Evolutionary conservation across 2,797 vertebrate species (phyloP), one percentile per base, ranked within the genome.

Genomic region (Bothrops alternatus): DNA sequence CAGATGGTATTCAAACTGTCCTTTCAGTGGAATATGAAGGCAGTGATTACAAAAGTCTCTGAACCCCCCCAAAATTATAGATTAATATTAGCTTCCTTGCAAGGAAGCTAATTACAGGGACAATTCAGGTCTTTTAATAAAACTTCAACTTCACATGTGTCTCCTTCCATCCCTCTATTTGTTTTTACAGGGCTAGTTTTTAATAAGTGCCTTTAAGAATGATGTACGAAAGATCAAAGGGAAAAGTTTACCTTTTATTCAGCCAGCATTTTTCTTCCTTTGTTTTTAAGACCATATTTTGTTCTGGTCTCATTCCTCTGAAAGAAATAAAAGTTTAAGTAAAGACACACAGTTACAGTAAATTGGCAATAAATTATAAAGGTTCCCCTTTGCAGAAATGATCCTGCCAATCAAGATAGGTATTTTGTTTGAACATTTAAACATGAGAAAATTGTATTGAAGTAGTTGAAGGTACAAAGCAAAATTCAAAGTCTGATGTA

Each of bases 191-290:
- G 86, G 91, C 28, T 12, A 94, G 2, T 93, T 91, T 94, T 93
- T 94, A 28, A 94, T 93, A 10, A 23, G 87, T n/a, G 18, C 90
- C 93, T 95, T 93, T 82, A 89, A 92, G 20, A 93, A 92, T 85
- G n/a, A 91, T 93, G 90, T 78, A 92, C 88, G 4, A 7, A 93
- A 93, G 95, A 97, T 93, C 88, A 96, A 95, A 96, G 23, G 0
- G 2, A 95, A 91, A 37, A 56, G 25, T 65, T 78, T 90, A 50
- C 28, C 55, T 93, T 94, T 94, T 91, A 47, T 92, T 63, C 18
- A 92, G 87, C 50, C 28, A 92, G 58, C 3, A 12, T 60, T 73
- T 94, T 86, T 58, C 18, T 85, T 42, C 11, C 90, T 32, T 92
- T 1, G 56, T 16, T 94, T 93, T 91, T 91, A 94, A 95, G 91